phyloP scores from a whole-genome alignment of 2,888 invertebrate species.

The Sphaerophoria taeniata region DNA sequence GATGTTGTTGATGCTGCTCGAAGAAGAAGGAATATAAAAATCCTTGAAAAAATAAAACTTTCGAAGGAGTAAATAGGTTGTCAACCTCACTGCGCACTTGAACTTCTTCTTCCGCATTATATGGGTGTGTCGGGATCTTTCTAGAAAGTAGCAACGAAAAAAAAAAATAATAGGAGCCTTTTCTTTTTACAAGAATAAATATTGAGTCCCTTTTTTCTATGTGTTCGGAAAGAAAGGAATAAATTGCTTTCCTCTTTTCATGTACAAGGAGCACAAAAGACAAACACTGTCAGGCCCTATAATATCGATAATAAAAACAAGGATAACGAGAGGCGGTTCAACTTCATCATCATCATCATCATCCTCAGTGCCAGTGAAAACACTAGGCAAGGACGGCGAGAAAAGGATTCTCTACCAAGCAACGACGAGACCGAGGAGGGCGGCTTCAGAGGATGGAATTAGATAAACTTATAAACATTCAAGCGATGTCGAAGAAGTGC shows the following conservation, averaged over 20 bases:
- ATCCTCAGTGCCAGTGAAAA: neutral
- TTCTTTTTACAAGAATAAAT: neutral
- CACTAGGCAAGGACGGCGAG: neutral
- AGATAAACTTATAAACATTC: conserved; percentile 70
- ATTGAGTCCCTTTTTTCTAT: conserved; percentile 17
- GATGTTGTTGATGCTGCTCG: conserved; percentile 54
- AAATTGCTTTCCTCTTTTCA: conserved; percentile 69
- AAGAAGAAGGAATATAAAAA: conserved; percentile 8
- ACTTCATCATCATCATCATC: conserved; percentile 4
- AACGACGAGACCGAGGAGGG: conserved; percentile 26
- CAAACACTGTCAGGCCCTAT: conserved; percentile 72
- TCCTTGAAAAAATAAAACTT: conserved; percentile 25
- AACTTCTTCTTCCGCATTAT: conserved; percentile 55
- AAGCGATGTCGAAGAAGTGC: conserved; percentile 46
- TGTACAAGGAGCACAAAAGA: conserved; percentile 59
- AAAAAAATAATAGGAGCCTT: conserved; percentile 50
- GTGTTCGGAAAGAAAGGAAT: conserved; percentile 57
- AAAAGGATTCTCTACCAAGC: conserved; percentile 14
- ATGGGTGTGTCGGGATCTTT: conserved; percentile 60
- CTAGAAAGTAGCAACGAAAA: conserved; percentile 31
- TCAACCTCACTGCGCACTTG: conserved; percentile 64
- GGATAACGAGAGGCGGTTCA: conserved; percentile 48
- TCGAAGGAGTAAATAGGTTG: conserved; percentile 63
- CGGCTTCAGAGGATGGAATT: conserved; percentile 53
- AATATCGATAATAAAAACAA: conserved; percentile 72